Base-by-base conservation (phyloP, 2,888 invertebrate species). In the Scelioninae gen. 1 region DNA sequence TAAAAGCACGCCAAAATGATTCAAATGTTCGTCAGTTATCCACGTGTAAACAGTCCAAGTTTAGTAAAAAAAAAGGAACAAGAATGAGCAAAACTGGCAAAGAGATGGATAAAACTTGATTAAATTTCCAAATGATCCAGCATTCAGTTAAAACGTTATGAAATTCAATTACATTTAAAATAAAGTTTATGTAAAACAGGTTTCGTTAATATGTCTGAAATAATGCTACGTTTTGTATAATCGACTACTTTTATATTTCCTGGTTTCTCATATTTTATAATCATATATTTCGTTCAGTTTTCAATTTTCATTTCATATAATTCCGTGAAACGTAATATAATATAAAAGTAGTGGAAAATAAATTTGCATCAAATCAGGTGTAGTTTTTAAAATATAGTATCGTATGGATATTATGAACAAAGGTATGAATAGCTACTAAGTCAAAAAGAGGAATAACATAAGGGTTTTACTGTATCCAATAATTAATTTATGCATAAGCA, bases 1-100 rank as follows among this genome's bases (percentile, higher is more conserved):
- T 68, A 71, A 75, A 81, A 83, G 82, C 82, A 82, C 77, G 68
- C 51, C 56, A 75, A 75, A 77, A 68, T 82, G 62, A 63, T 78
- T 78, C 32, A 31, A 69, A 74, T 69, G 66, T 51, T 77, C 10
- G 31, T 68, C 71, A 62, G 77, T 60, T 82, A 66, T 66, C 31
- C 51, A 81, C 34, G 45, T 69, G 16, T 69, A 45, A 23, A 62
- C 15, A 79, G 38, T 51, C 71, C 40, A 74, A 66, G 55, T 74
- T 80, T 65, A 69, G 45, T 65, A 58, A 65, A 47, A 62, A 31
- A 69, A 55, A 78, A 56, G 62, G 47, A 71, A 51, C 32, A 66
- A 74, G 23, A 65, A 68, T 40, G 62, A 69, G 62, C 49, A 69
- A 77, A 56, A 60, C 16, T 53, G 60, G 58, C 62, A 75, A 49